Conservation (phyloP, 2,797 vertebrate species). For the Dermochelys coriacea region DNA sequence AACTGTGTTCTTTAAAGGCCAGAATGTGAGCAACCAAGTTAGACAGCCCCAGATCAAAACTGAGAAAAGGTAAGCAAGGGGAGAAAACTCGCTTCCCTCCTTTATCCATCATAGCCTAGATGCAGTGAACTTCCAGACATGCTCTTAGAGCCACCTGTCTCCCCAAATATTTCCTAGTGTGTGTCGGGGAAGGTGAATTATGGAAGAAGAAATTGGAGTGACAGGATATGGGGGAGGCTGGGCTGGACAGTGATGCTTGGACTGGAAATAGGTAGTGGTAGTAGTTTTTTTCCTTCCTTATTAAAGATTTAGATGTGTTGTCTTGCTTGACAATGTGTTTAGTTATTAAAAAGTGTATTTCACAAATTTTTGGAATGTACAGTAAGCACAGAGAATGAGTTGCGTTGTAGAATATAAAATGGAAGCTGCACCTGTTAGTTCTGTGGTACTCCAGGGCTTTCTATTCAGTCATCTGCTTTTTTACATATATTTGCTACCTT, state of each 20-base stretch:
- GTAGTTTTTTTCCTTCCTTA: not conserved
- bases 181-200: not conserved
- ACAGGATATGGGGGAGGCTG: not conserved
- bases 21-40: not conserved
- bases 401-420: constrained; percentile 15
- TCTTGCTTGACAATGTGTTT: not conserved
- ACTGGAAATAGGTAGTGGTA: not conserved
- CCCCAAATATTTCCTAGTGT: not conserved
- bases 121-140: not conserved
- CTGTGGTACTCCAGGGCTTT: constrained; percentile 24
- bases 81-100: not conserved
- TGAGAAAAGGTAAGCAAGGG: rapidly evolving
- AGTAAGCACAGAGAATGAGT: not conserved
- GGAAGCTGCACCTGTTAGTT: constrained; percentile 51
- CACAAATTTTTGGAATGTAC: not conserved
- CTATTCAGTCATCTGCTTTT: constrained; percentile 67
- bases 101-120: not conserved
- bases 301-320: not conserved
- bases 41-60: not conserved
- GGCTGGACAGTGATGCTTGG: not conserved
- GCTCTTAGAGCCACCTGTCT: not conserved
- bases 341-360: not conserved
- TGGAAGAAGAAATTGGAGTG: not conserved
- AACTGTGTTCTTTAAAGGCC: not conserved
- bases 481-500: constrained; percentile 54